Conservation (phyloP, 2,113 vertebrate species). For the Felis catus region DNA sequence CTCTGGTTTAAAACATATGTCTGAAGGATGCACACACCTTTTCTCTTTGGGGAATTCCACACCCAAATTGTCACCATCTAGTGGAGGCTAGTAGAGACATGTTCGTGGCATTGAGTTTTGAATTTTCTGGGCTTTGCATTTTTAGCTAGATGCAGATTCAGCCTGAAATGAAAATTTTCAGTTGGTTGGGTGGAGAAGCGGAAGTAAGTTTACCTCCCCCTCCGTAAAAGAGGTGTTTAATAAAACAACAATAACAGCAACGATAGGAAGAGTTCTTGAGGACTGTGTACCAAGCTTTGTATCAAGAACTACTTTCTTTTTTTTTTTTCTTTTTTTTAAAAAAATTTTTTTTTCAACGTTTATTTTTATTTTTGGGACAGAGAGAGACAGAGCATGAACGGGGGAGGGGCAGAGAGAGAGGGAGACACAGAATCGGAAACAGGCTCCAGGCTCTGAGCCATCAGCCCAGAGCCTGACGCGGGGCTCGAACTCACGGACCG, state of each 20-base stretch:
- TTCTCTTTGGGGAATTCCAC: conserved; percentile 61
- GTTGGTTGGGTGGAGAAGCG: neutral
- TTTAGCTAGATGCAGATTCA: conserved; percentile 35
- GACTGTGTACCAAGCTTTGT: neutral
- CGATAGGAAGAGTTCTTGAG: neutral
- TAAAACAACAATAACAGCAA: neutral
- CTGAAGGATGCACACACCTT: neutral
- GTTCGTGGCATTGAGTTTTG: conserved; percentile 37
- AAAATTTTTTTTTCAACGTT: too few relatives aligned
- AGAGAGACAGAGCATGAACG: too few relatives aligned
- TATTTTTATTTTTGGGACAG: too few relatives aligned
- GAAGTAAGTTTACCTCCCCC: neutral
- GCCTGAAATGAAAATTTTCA: conserved; percentile 40
- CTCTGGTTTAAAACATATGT: neutral
- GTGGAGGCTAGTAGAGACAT: conserved; percentile 62
- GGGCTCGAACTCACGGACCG: too few relatives aligned
- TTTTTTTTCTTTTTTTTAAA: too few relatives aligned
- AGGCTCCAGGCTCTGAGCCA: too few relatives aligned
- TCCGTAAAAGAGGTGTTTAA: conserved; percentile 10
- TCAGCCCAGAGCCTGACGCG: too few relatives aligned
- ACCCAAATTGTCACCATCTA: conserved; percentile 58
- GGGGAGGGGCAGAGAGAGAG: too few relatives aligned
- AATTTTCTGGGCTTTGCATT: conserved; percentile 32
- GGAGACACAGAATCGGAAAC: too few relatives aligned
- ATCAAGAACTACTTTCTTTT: neutral